Conservation (phyloP, 2,888 invertebrate genomes). For the Geophilus truncorum region DNA sequence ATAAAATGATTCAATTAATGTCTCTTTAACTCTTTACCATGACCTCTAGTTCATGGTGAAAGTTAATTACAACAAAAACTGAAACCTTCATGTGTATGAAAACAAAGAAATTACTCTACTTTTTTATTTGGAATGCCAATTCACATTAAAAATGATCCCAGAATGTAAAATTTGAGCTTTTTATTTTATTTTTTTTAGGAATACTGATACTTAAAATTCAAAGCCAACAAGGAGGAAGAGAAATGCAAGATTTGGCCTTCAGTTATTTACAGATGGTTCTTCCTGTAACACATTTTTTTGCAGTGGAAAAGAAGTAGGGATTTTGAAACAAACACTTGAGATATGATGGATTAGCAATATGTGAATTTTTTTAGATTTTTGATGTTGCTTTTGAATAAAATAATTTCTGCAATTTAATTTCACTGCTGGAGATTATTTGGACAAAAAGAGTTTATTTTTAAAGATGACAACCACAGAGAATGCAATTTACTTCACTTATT, state of each 20-base stretch:
- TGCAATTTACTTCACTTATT: too few species aligned
- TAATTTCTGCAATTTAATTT: too few species aligned
- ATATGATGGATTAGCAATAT: too few species aligned
- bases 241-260: background rate
- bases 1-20: background rate
- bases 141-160: background rate
- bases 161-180: background rate
- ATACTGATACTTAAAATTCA: background rate
- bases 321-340: too few species aligned
- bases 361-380: too few species aligned
- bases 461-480: too few species aligned
- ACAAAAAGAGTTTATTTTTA: too few species aligned
- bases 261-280: background rate
- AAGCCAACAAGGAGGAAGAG: background rate
- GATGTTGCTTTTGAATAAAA: too few species aligned
- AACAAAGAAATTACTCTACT: background rate
- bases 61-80: background rate
- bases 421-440: too few species aligned
- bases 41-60: background rate
- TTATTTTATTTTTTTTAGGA: background rate
- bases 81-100: background rate
- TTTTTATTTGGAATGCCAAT: background rate
- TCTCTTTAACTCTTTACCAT: too few species aligned
- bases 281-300: background rate
- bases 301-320: too few species aligned